These are phyloP conservation scores for Calameuta idolon DNA, from an alignment of 2,888 invertebrate species.

Conservation along the genomic window DNA sequence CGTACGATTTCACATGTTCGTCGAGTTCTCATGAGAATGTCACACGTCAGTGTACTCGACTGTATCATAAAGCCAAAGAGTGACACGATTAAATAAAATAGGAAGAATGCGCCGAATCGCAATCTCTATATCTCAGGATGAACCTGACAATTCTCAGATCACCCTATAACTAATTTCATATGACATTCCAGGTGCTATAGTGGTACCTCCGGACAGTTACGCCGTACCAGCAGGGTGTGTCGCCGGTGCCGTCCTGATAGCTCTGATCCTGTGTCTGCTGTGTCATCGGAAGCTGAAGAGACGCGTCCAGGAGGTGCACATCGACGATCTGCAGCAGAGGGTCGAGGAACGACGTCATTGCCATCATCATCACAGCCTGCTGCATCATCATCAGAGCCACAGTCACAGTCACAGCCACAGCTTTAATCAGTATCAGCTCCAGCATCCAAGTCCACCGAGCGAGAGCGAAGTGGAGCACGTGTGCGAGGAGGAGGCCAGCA, in stretches of 20 bases:
- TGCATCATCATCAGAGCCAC: slow-evolving; percentile 46
- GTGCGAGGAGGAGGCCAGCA: slow-evolving; percentile 48
- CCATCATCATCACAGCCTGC: slow-evolving; percentile 44
- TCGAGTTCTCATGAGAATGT: not conserved
- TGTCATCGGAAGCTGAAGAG: slow-evolving; percentile 69
- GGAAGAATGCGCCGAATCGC: not conserved
- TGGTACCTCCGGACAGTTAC: slow-evolving; percentile 73
- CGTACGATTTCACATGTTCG: not conserved
- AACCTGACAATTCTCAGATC: not conserved
- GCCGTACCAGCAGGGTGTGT: slow-evolving; percentile 69
- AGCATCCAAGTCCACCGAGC: slow-evolving; percentile 55
- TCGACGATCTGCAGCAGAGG: slow-evolving; percentile 53
- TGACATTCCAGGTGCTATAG: slow-evolving; percentile 65
- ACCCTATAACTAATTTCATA: not conserved
- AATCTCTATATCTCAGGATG: not conserved
- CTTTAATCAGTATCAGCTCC: slow-evolving; percentile 40
- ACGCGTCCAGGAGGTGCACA: slow-evolving; percentile 51
- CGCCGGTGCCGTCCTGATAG: slow-evolving; percentile 67
- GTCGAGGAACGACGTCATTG: slow-evolving; percentile 52
- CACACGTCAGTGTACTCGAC: not conserved
- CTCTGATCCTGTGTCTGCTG: slow-evolving; percentile 69
- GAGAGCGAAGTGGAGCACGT: slow-evolving; percentile 42
- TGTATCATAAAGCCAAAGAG: not conserved
- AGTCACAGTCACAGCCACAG: slow-evolving; percentile 38
- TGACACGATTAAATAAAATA: not conserved